Percentiles rank a stretch among this genome's conserved stretches.
phyloP scores from a whole-genome alignment of 64 coral and sea anemone species.

The Exaiptasia diaphana region DNA sequence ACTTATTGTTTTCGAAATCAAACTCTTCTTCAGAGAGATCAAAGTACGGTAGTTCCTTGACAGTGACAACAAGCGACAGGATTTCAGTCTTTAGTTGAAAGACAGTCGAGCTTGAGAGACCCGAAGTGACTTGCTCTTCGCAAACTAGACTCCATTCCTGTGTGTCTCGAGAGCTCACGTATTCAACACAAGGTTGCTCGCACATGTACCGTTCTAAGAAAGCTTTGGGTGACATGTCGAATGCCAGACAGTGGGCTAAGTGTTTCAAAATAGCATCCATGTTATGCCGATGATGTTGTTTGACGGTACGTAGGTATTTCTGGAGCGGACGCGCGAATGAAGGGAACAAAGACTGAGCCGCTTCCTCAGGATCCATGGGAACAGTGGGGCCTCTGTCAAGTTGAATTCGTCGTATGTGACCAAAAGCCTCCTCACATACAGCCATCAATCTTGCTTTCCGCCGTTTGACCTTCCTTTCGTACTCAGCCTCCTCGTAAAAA shows the following conservation, averaged over 20 bases:
- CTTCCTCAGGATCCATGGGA: conserved; percentile 97
- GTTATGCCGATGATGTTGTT: conserved; percentile 90
- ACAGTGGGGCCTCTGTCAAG: conserved; percentile 92
- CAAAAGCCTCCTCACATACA: conserved; percentile 88
- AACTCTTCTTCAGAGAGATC: conserved; percentile 87
- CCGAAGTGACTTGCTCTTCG: conserved; percentile 91
- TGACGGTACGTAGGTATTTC: conserved; percentile 93
- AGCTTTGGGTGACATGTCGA: conserved; percentile 97
- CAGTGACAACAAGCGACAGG: conserved; percentile 76
- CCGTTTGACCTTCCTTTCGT: conserved; percentile 78
- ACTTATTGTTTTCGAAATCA: conserved; percentile 98
- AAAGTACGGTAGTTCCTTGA: conserved; percentile 75
- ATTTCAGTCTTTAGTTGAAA: conserved; percentile 90
- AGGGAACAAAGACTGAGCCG: conserved; percentile 93
- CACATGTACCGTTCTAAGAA: conserved; percentile 93
- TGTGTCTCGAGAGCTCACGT: conserved; percentile 38
- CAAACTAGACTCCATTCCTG: conserved; percentile 97
- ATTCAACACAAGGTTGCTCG: conserved; percentile 91
- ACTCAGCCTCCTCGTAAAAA: conserved; percentile 98
- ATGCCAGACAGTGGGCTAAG: conserved; percentile 91
- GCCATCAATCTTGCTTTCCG: conserved; percentile 71
- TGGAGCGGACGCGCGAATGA: conserved; percentile 95
- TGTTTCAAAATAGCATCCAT: conserved; percentile 99
- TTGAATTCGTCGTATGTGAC: conserved; percentile 83
- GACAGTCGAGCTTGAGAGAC: conserved; percentile 81